Conservation (phyloP, 2,888 invertebrate species). For the Leptogaster cylindrica region DNA sequence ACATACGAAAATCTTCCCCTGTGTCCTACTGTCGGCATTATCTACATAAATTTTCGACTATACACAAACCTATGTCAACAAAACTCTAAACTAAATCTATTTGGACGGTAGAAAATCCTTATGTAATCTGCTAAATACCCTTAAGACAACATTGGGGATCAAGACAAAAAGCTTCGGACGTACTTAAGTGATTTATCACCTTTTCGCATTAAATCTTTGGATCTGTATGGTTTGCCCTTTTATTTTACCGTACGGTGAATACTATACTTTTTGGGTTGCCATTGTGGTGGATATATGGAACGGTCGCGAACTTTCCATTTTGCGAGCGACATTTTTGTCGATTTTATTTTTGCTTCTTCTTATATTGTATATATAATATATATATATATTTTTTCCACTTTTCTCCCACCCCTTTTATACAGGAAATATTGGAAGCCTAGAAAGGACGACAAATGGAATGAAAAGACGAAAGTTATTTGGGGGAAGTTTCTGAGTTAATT, state of each 20-base stretch:
- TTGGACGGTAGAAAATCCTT: slow-evolving; percentile 47
- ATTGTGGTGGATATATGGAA: no score
- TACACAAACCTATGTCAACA: slow-evolving; percentile 47
- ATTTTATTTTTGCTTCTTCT: slow-evolving; percentile 1
- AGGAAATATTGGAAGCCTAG: slow-evolving; percentile 11
- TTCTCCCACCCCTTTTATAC: no score
- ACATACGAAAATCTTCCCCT: background rate
- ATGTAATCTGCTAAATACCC: slow-evolving; percentile 48
- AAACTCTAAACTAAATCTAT: slow-evolving; percentile 48
- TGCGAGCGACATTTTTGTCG: no score
- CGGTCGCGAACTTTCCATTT: slow-evolving; percentile 38
- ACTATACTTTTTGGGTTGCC: slow-evolving; percentile 20
- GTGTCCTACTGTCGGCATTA: slow-evolving; percentile 10
- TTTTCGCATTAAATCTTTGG: slow-evolving; percentile 45
- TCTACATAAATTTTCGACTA: slow-evolving; percentile 44
- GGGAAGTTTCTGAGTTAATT: slow-evolving; percentile 26
- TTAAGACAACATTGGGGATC: slow-evolving; percentile 48
- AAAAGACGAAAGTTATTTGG: slow-evolving; percentile 2
- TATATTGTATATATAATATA: no score
- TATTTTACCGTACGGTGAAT: slow-evolving; percentile 4
- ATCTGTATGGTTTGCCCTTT: slow-evolving; percentile 30
- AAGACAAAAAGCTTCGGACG: slow-evolving; percentile 48
- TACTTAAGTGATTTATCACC: slow-evolving; percentile 48
- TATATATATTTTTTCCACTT: no score
- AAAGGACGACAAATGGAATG: slow-evolving; percentile 14